Conservation (phyloP, 2,888 invertebrate species). For the Hydroisotoma schaefferi region DNA sequence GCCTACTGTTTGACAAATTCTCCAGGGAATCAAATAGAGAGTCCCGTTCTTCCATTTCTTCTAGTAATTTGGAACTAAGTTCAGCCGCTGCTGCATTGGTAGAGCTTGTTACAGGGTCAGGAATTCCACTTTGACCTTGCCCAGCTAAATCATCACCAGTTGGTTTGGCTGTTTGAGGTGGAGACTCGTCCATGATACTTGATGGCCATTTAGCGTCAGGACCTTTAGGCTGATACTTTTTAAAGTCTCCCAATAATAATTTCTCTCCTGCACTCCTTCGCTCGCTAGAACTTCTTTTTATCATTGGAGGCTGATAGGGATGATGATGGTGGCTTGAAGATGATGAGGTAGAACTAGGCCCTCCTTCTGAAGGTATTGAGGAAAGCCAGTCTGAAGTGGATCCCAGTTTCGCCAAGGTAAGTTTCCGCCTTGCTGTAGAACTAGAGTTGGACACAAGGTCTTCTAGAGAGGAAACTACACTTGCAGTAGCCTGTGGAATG, state of each 20-base stretch:
- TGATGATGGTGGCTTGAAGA: conserved; percentile 2
- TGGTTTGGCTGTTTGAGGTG: conserved; percentile 25
- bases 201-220: conserved; percentile 43
- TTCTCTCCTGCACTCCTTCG: conserved; percentile 33
- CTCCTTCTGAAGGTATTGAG: conserved; percentile 53
- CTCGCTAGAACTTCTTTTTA: conserved; percentile 7
- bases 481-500: conserved; percentile 64
- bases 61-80: conserved; percentile 25
- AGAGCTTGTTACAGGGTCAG: conserved; percentile 8
- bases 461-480: conserved; percentile 64
- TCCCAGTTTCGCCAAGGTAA: conserved; percentile 48
- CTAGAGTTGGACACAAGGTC: conserved; percentile 60
- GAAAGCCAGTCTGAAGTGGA: conserved; percentile 53
- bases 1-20: conserved; percentile 37
- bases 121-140: background rate
- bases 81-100: conserved; percentile 9
- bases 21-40: conserved; percentile 47
- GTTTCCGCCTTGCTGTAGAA: conserved; percentile 58
- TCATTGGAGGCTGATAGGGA: background rate
- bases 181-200: conserved; percentile 38
- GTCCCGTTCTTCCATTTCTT: conserved; percentile 47
- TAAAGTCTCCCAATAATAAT: conserved; percentile 37
- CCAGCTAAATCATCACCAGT: background rate
- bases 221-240: conserved; percentile 35
- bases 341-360: conserved; percentile 4